These are phyloP conservation scores for Chloroceryle amazona DNA, from an alignment of 2,797 vertebrate species.

Conservation along the genomic window DNA sequence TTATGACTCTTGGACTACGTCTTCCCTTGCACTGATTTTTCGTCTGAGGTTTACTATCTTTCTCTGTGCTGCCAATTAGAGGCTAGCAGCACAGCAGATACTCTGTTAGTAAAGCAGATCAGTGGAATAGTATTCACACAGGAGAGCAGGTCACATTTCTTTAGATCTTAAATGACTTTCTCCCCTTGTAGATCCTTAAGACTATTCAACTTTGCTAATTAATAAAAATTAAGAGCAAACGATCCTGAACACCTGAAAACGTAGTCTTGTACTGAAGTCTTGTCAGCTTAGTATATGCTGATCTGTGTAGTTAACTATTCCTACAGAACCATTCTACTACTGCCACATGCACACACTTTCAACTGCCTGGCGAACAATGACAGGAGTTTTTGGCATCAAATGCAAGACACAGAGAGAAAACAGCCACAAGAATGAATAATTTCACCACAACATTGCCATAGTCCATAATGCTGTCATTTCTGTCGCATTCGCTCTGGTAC, in stretches of 20 bases:
- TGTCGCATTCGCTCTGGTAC: background rate
- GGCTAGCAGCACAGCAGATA: background rate
- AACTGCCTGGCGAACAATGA: background rate
- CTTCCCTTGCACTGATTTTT: background rate
- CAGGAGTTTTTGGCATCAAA: background rate
- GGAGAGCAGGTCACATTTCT: background rate
- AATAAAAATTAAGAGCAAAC: background rate
- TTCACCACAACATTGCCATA: background rate
- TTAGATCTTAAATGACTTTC: background rate
- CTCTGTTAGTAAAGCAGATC: background rate
- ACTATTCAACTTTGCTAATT: background rate
- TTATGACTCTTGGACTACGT: background rate
- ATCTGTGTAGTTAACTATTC: background rate
- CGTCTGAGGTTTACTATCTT: background rate
- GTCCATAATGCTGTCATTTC: background rate
- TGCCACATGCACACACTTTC: fast-evolving
- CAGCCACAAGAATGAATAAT: background rate
- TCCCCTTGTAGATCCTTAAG: background rate
- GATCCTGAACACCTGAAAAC: background rate
- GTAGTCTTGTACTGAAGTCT: background rate
- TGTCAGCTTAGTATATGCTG: background rate
- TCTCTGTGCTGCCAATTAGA: background rate
- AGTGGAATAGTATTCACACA: background rate
- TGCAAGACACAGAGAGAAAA: background rate
- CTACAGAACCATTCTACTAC: background rate